Evolutionary conservation across 1,140 invertebrate species (phyloP).

Genomic region (Halesus radiatus): DNA sequence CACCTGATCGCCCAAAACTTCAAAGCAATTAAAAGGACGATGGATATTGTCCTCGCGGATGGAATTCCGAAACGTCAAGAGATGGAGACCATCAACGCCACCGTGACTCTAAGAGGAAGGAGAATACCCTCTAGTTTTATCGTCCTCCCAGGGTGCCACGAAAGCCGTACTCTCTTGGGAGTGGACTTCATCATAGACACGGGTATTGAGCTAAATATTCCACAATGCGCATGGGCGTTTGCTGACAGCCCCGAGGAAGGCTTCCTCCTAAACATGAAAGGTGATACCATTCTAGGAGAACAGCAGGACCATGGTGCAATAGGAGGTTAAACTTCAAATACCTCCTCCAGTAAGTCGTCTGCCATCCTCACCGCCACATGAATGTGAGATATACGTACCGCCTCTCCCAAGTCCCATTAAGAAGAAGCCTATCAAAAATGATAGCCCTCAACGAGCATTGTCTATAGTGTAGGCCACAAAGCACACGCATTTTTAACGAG

Average conservation of each 20-base stretch:
- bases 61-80: too few species aligned
- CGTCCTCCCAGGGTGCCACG: not conserved
- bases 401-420: not conserved
- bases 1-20: too few species aligned
- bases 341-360: not conserved
- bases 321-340: not conserved
- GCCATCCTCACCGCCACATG: not conserved
- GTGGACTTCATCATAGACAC: not conserved
- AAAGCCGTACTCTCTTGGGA: not conserved
- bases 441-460: not conserved
- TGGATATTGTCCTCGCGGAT: too few species aligned
- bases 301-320: not conserved
- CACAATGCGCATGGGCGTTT: not conserved
- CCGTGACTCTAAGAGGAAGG: too few species aligned
- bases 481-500: too few species aligned
- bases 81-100: too few species aligned
- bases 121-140: too few species aligned
- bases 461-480: too few species aligned
- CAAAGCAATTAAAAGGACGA: too few species aligned
- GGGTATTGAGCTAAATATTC: not conserved
- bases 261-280: not conserved
- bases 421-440: not conserved
- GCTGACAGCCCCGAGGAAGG: not conserved
- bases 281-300: not conserved
- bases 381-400: not conserved